phyloP scores from a whole-genome alignment of 2,888 invertebrate species.

The Xestia c-nigrum region DNA sequence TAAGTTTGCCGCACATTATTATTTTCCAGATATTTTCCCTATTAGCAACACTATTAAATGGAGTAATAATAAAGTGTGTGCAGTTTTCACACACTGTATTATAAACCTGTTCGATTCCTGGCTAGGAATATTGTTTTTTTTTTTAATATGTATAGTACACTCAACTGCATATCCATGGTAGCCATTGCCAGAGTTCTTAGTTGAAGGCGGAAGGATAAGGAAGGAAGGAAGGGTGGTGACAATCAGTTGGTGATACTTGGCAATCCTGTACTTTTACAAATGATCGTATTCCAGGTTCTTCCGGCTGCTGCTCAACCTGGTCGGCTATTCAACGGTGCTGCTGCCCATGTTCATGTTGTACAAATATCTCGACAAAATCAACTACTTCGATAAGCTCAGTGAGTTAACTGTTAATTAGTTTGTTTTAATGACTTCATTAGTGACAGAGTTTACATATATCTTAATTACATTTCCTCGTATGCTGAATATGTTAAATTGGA shows the following conservation, averaged over 20 bases:
- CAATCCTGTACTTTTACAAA: background rate
- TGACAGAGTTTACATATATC: constrained; percentile 6
- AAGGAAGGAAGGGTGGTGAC: no score
- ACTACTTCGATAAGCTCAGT: constrained; percentile 95
- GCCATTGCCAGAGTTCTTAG: background rate
- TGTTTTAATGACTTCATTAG: constrained; percentile 40
- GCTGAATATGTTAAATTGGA: background rate
- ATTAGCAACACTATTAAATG: no score
- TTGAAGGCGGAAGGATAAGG: no score
- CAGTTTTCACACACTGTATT: no score
- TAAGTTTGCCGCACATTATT: no score
- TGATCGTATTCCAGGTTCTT: constrained; percentile 91
- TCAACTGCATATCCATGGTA: background rate
- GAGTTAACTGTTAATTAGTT: constrained; percentile 70
- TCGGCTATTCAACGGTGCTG: constrained; percentile 97
- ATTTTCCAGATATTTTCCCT: no score
- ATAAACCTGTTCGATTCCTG: no score
- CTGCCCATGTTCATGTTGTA: constrained; percentile 96
- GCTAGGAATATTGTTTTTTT: no score
- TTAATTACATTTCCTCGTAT: background rate
- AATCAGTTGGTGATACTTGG: no score
- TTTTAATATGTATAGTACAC: background rate
- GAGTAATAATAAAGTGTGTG: no score
- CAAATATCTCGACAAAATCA: constrained; percentile 94
- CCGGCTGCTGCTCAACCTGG: constrained; percentile 94